Evolutionary conservation across 2,113 vertebrate genomes (phyloP).

Genomic region (Bombycilla garrulus): DNA sequence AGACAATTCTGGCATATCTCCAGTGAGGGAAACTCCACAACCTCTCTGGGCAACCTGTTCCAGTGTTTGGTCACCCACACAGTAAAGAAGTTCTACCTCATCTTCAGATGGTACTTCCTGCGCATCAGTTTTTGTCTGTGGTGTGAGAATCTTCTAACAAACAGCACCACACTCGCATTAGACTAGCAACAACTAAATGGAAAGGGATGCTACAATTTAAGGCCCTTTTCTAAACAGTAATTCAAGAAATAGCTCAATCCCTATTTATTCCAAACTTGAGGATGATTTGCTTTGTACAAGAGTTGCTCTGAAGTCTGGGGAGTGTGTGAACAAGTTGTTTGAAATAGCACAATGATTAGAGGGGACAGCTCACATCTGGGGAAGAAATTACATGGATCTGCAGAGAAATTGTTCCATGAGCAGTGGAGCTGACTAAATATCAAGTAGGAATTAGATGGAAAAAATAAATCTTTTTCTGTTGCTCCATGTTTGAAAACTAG

Average conservation of each 20-base stretch:
- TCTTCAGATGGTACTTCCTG: not conserved
- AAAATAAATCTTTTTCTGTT: not conserved
- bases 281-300: not conserved
- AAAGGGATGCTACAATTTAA: not conserved
- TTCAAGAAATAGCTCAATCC: not conserved
- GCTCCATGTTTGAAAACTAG: not conserved
- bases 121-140: not conserved
- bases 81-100: not conserved
- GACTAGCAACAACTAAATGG: not conserved
- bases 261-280: not conserved
- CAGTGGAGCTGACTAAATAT: not conserved
- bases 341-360: not conserved
- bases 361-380: not conserved
- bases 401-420: not conserved
- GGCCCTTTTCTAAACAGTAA: not conserved
- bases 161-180: not conserved
- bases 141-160: not conserved
- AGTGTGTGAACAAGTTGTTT: not conserved
- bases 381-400: not conserved
- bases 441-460: not conserved
- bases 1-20: not conserved
- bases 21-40: not conserved
- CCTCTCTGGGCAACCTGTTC: not conserved
- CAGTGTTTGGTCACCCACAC: not conserved
- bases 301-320: not conserved